phyloP scores from a whole-genome alignment of 2,797 vertebrate species.

The Syndactyla subalaris region DNA sequence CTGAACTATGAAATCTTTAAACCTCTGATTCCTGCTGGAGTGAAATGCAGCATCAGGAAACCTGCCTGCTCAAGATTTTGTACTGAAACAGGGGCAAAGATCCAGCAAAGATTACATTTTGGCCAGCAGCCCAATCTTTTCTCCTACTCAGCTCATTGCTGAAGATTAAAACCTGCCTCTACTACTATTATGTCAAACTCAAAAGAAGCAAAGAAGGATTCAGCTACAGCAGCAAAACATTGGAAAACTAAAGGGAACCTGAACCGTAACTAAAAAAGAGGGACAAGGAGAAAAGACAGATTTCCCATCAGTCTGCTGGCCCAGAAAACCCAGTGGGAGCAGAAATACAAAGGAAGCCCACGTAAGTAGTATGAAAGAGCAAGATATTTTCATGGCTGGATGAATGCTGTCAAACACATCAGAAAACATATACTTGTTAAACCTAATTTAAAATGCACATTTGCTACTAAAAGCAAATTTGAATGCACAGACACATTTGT shows the following conservation, averaged over 20 bases:
- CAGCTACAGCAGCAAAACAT: not conserved
- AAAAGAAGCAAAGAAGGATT: not conserved
- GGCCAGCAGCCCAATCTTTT: conserved; percentile 11
- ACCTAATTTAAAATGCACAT: not conserved
- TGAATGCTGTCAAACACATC: not conserved
- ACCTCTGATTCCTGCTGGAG: not conserved
- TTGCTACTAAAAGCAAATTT: not conserved
- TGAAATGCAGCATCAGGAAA: not conserved
- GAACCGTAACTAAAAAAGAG: not conserved
- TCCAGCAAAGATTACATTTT: not conserved
- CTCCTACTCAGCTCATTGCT: conserved; percentile 4
- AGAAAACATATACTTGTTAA: not conserved
- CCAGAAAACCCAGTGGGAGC: conserved; percentile 1
- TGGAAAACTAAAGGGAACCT: not conserved
- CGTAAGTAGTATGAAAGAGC: not conserved
- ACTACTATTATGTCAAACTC: not conserved
- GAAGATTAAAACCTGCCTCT: conserved; percentile 37
- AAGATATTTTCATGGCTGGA: not conserved
- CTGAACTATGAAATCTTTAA: conserved; percentile 9
- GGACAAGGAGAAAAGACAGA: not conserved
- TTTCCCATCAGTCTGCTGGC: not conserved
- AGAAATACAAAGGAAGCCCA: not conserved
- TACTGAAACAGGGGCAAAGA: not conserved
- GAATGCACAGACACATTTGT: not conserved
- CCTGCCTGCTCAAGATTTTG: not conserved